phyloP scores from a whole-genome alignment of 1,140 invertebrate genomes.

The Aradophagus sp. region DNA sequence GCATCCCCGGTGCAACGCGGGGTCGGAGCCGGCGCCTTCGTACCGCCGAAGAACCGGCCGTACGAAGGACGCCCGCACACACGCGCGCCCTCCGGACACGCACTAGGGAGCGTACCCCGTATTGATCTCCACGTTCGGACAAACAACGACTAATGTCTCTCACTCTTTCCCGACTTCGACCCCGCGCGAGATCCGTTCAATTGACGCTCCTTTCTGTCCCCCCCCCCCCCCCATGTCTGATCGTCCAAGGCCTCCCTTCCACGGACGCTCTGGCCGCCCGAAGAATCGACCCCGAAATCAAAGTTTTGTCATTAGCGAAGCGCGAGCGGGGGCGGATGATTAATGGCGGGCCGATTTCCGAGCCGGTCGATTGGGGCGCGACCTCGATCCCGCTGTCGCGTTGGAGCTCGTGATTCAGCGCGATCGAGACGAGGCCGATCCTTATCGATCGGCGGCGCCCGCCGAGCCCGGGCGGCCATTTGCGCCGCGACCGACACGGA shows the following conservation, averaged over 20 bases:
- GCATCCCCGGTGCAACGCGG: slow-evolving; percentile 9
- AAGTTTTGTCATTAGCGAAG: too few relatives aligned
- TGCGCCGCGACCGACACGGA: slow-evolving; percentile 18
- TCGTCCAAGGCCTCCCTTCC: slow-evolving; percentile 20
- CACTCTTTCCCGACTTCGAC: slow-evolving; percentile 57
- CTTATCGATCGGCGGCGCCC: slow-evolving; percentile 55
- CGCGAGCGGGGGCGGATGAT: too few relatives aligned
- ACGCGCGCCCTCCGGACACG: slow-evolving; percentile 24
- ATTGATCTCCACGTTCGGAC: slow-evolving; percentile 74
- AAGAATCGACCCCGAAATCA: slow-evolving; percentile 60
- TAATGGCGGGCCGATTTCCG: too few relatives aligned
- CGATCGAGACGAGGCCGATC: too few relatives aligned
- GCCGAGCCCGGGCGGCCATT: slow-evolving; percentile 21
- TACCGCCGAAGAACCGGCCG: too few relatives aligned
- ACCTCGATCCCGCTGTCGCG: not conserved
- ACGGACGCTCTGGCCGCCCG: slow-evolving; percentile 2
- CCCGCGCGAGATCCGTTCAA: slow-evolving; percentile 50
- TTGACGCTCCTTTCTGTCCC: slow-evolving; percentile 27
- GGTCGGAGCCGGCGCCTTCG: too few relatives aligned
- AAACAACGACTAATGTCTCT: slow-evolving; percentile 70
- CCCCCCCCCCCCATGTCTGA: slow-evolving; percentile 27
- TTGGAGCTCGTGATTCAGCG: too few relatives aligned
- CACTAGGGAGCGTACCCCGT: slow-evolving; percentile 59
- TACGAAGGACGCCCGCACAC: slow-evolving; percentile 21
- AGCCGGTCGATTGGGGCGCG: slow-evolving; percentile 65